Percentiles rank a stretch among this genome's conserved stretches.
Conservation (phyloP, 2,113 vertebrate genomes). For the Urocynchramus pylzowi region DNA sequence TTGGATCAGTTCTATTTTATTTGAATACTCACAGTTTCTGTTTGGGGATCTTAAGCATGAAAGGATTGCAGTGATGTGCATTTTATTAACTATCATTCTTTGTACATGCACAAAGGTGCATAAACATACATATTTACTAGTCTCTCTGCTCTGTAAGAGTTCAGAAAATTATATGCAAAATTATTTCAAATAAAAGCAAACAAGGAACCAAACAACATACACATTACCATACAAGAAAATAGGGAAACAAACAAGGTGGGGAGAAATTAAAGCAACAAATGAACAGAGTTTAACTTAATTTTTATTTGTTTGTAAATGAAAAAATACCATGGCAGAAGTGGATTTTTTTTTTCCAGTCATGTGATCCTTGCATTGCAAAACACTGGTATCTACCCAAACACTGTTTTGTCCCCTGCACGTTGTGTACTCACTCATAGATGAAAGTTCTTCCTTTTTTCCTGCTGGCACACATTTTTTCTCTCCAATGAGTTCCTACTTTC, state of each 20-base stretch:
- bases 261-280: not conserved
- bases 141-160: not conserved
- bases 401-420: not conserved
- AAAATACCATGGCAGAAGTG: not conserved
- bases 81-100: slow-evolving; percentile 39
- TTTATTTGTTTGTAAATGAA: slow-evolving; percentile 31
- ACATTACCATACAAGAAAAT: not conserved
- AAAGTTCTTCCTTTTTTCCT: not conserved
- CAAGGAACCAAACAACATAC: not conserved
- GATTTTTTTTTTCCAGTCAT: not conserved
- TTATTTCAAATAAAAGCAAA: slow-evolving; percentile 40
- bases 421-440: not conserved
- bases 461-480: not conserved
- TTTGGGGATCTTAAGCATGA: slow-evolving; percentile 18
- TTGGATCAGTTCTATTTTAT: slow-evolving; percentile 34
- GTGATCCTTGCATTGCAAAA: slow-evolving; percentile 3
- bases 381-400: not conserved
- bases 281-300: not conserved
- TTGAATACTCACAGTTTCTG: slow-evolving; percentile 38
- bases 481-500: not conserved
- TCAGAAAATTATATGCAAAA: slow-evolving; percentile 14
- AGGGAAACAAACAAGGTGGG: not conserved
- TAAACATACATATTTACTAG: not conserved
- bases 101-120: not conserved
- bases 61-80: not conserved